phyloP scores from a whole-genome alignment of 2,113 vertebrate genomes.

The Pollimyrus isidori region DNA sequence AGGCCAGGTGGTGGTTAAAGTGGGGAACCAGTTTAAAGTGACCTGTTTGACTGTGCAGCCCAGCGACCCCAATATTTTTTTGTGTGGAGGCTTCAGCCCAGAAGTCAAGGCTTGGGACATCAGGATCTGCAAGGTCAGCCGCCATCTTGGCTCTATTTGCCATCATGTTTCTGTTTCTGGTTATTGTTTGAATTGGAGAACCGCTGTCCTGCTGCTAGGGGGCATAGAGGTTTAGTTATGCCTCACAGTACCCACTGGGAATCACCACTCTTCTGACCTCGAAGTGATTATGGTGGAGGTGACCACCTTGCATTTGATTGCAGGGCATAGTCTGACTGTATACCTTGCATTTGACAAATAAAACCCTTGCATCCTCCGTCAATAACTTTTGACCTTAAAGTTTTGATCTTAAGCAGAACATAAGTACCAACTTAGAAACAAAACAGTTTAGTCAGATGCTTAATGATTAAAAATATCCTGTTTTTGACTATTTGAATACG shows the following conservation, averaged over 20 bases:
- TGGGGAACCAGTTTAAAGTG: conserved; percentile 73
- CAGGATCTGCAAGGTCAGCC: conserved; percentile 75
- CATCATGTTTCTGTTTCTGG: neutral
- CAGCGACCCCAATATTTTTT: conserved; percentile 65
- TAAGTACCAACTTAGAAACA: neutral
- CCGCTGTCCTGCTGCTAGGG: neutral
- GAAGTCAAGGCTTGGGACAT: conserved; percentile 86
- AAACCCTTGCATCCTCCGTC: neutral
- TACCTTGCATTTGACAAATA: neutral
- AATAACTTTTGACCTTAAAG: neutral
- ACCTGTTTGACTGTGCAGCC: conserved; percentile 72
- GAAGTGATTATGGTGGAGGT: neutral
- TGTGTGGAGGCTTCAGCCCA: conserved; percentile 86
- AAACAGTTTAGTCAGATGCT: neutral
- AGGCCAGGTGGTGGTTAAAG: conserved; percentile 72
- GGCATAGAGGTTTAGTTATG: neutral
- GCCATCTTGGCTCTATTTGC: conserved; percentile 21
- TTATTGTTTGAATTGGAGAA: neutral
- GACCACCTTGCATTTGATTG: neutral
- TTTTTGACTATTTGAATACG: neutral
- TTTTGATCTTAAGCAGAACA: neutral
- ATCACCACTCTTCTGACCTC: neutral
- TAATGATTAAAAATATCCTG: neutral
- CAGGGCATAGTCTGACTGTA: neutral
- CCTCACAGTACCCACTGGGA: neutral